These are phyloP conservation scores for Acridotheres tristis DNA, from an alignment of 2,797 vertebrate genomes.

Conservation along the genomic window DNA sequence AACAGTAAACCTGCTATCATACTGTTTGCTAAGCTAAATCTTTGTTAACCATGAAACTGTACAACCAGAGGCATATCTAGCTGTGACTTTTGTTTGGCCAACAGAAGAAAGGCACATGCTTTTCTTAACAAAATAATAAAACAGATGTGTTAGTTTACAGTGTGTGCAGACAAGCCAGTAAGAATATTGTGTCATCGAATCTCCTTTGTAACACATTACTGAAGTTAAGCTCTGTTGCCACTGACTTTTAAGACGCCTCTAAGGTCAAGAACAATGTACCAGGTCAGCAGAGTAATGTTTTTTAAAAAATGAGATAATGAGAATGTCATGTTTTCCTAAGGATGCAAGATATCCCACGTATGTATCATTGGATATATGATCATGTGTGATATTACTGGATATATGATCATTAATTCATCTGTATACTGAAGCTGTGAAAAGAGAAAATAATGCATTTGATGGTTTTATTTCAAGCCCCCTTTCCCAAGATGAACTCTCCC, in stretches of 20 bases:
- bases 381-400: background rate
- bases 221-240: background rate
- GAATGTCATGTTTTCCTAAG: background rate
- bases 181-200: background rate
- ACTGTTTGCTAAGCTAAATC: background rate
- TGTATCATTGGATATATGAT: background rate
- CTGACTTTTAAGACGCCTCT: background rate
- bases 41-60: background rate
- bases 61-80: background rate
- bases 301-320: background rate
- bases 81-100: background rate
- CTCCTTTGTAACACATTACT: background rate
- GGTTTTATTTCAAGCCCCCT: background rate
- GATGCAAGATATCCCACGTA: background rate
- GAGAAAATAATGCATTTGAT: background rate
- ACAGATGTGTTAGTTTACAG: background rate
- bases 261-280: background rate
- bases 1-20: background rate
- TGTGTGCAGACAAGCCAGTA: background rate
- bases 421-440: background rate
- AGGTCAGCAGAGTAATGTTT: background rate
- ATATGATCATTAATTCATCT: background rate
- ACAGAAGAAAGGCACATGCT: background rate
- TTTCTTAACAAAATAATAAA: background rate
- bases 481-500: background rate